These are phyloP conservation scores for Eupristina koningsbergeri DNA, from an alignment of 1,140 invertebrate species.

Conservation along the genomic window DNA sequence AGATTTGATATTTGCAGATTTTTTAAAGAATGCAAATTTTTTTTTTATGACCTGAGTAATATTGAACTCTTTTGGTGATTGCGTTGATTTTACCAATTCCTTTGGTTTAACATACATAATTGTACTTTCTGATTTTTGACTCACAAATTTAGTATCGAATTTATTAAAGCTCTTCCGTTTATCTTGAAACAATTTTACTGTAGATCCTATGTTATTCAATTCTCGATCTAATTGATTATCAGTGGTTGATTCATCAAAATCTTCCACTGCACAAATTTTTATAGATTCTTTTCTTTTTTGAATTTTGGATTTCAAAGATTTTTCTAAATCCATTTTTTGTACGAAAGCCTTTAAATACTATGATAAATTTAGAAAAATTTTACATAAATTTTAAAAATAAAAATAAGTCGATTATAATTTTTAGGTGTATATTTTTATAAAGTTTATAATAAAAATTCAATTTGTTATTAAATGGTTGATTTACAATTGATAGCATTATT, in stretches of 20 bases:
- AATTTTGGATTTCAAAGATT: background rate
- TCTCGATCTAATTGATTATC: slow-evolving; percentile 27
- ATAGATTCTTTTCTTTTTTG: background rate
- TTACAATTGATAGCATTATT: too few relatives aligned
- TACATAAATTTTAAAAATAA: too few relatives aligned
- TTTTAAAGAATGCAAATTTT: slow-evolving; percentile 33
- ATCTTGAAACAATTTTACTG: slow-evolving; percentile 16
- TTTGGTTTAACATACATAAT: background rate
- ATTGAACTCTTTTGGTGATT: background rate
- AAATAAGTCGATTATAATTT: too few relatives aligned
- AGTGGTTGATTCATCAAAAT: background rate
- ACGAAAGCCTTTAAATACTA: background rate
- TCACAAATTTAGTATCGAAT: background rate
- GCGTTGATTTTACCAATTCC: background rate
- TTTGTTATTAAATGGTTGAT: too few relatives aligned
- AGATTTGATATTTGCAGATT: slow-evolving; percentile 25
- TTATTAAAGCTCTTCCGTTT: background rate
- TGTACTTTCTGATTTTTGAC: slow-evolving; percentile 1
- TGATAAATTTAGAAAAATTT: too few relatives aligned
- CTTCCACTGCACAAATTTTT: background rate
- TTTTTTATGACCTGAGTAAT: slow-evolving; percentile 32
- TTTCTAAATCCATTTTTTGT: background rate
- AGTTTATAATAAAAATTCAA: too few relatives aligned
- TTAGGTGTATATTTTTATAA: too few relatives aligned
- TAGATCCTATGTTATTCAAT: background rate